Percentiles rank a stretch among this genome's conserved stretches.
Conservation (phyloP, 2,113 vertebrate genomes). For the Pedionomus torquatus region DNA sequence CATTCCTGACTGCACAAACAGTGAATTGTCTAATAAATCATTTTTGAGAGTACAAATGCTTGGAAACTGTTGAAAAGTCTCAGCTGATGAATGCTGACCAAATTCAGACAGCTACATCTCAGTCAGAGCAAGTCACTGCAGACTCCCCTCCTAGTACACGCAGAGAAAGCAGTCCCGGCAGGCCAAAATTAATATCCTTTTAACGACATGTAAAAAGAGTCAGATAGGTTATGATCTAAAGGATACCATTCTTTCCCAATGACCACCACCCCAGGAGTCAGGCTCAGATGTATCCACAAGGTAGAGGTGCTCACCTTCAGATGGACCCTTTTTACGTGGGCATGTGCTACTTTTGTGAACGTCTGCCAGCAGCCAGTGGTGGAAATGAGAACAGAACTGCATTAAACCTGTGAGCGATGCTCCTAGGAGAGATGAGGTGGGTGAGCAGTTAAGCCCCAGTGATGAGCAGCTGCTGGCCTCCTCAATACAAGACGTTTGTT, state of each 20-base stretch:
- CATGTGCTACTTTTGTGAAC: not conserved
- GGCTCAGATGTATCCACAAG: not conserved
- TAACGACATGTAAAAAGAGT: not conserved
- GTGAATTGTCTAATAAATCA: not conserved
- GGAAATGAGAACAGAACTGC: not conserved
- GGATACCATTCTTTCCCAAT: not conserved
- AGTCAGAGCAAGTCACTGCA: not conserved
- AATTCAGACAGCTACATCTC: not conserved
- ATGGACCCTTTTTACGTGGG: not conserved
- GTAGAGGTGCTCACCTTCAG: not conserved
- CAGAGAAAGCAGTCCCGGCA: not conserved
- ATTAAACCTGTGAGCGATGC: not conserved
- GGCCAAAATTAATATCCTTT: not conserved
- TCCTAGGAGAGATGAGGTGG: not conserved
- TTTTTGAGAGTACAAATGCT: not conserved
- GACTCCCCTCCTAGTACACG: accelerated
- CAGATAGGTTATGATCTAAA: not conserved
- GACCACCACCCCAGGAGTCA: not conserved
- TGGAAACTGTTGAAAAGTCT: not conserved
- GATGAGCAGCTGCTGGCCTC: slow-evolving; percentile 31
- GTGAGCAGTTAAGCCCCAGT: slow-evolving; percentile 1
- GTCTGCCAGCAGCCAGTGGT: accelerated
- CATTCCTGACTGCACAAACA: not conserved
- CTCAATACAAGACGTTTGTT: not conserved
- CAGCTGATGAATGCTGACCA: not conserved